Evolutionary conservation across 1,140 invertebrate species (phyloP), one percentile per base, ranked within the genome.

Genomic region (Papilio aristodemus): DNA sequence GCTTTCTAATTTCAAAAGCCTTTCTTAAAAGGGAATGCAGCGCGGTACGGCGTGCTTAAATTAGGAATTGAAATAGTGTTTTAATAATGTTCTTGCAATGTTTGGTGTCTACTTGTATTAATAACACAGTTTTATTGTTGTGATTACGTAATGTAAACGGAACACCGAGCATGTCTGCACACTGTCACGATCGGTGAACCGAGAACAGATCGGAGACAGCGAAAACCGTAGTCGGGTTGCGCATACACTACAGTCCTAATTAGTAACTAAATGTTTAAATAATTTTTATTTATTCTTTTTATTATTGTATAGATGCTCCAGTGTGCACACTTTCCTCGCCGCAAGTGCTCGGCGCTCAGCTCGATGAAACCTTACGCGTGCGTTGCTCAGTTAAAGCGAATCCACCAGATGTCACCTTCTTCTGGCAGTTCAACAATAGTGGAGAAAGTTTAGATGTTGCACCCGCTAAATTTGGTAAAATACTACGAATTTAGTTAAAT

Each of bases 351-450:
- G 96, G 97, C 4, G 96, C 96, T 4, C 97, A 96, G 14, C 87
- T 97, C 66, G 96, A 97, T 79, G 97, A 98, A 85, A 93, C 94
- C 0, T 93, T 97, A 8, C 94, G 95, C 71, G 95, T 98, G 58
- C 93, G 95, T 1, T 98, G 97, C 83, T 95, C 96, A 41, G 96
- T 98, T 22, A 95, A 96, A 25, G 96, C 97, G 6, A 96, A 97
- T 85, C 97, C 97, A 0, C 93, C 93, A 54, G 96, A 97, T 77
- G 95, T 97, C 27, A 94, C 94, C 57, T 97, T 98, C 83, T 93
- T 95, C 58, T 98, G 96, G 96, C 95, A 96, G 76, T 97, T 97
- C 90, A 97, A 97, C 79, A 97, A 96, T 83, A 97, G 96, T 74
- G 96, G 96, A 0, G 95, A 97, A 83, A 96, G 95, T 81, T 95